Percentiles rank a stretch among this genome's conserved stretches.
Evolutionary conservation across 30 jellyfish, hydroid and myxozoan species (phyloP).

Genomic region (Turritopsis dohrnii): DNA sequence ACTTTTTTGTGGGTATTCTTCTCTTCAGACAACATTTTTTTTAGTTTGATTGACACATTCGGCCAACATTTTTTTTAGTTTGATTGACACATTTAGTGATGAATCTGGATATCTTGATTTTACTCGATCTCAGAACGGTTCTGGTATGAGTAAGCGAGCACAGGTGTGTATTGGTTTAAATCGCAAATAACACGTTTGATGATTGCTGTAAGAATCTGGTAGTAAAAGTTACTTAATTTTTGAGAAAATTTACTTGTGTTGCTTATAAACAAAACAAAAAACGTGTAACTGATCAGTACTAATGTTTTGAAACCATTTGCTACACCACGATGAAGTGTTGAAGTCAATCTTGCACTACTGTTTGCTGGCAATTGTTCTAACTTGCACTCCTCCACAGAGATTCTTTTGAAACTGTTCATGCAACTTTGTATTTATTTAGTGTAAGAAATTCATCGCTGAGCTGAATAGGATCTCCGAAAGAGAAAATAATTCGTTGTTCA

Average conservation of each 20-base stretch:
- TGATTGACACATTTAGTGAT: constrained; percentile 75
- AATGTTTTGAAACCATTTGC: too few species aligned
- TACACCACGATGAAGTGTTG: too few species aligned
- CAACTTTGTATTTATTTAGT: constrained; percentile 20
- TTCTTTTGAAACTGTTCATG: background rate
- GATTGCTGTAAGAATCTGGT: too few species aligned
- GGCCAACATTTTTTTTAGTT: constrained; percentile 39
- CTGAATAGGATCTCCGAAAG: constrained; percentile 79
- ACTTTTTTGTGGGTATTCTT: too few species aligned
- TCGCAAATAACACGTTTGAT: too few species aligned
- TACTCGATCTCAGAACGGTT: constrained; percentile 85
- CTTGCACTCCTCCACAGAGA: background rate
- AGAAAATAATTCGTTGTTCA: constrained; percentile 65
- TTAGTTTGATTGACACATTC: constrained; percentile 86
- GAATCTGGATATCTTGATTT: constrained; percentile 75
- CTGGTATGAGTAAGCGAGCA: constrained; percentile 96
- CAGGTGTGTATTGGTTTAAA: constrained; percentile 49
- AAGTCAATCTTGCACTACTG: too few species aligned
- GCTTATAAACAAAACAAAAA: too few species aligned
- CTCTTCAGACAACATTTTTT: background rate
- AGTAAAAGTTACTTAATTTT: too few species aligned
- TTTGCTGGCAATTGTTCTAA: background rate
- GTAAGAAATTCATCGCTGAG: constrained; percentile 76
- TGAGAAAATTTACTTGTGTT: too few species aligned
- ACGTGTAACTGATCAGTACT: too few species aligned